phyloP scores from a whole-genome alignment of 2,797 vertebrate genomes.

The Allobates femoralis region DNA sequence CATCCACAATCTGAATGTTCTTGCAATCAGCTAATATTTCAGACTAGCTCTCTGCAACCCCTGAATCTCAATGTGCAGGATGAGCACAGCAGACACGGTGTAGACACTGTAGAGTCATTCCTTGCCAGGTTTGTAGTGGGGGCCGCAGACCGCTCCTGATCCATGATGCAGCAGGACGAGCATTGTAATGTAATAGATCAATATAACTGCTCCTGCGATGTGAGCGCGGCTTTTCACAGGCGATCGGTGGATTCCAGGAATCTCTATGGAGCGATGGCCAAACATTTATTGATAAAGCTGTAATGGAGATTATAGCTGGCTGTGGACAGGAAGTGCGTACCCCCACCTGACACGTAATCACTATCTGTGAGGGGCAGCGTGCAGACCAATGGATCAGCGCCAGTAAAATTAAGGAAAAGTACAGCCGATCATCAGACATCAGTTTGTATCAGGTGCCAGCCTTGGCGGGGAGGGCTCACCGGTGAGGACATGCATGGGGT shows the following conservation, averaged over 20 bases:
- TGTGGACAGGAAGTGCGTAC: background rate
- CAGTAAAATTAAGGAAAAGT: background rate
- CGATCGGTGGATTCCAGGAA: background rate
- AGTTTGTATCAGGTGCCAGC: no score
- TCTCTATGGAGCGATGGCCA: background rate
- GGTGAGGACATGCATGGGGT: no score
- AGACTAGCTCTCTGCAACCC: no score
- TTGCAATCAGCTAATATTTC: no score
- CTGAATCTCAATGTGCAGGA: no score
- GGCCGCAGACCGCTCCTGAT: background rate
- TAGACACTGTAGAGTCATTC: constrained; percentile 26
- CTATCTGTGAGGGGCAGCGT: background rate
- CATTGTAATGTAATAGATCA: background rate
- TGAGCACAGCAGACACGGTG: background rate
- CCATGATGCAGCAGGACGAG: background rate
- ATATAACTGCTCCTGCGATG: background rate
- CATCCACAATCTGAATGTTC: no score
- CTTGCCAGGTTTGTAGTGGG: constrained; percentile 22
- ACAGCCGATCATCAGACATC: no score
- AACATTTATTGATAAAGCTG: background rate
- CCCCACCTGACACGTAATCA: background rate
- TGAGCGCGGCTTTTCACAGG: background rate
- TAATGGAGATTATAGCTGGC: background rate
- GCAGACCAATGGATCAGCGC: background rate
- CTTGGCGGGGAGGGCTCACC: no score